Conservation (phyloP, 2,113 vertebrate species). For the Pteropus alecto region DNA sequence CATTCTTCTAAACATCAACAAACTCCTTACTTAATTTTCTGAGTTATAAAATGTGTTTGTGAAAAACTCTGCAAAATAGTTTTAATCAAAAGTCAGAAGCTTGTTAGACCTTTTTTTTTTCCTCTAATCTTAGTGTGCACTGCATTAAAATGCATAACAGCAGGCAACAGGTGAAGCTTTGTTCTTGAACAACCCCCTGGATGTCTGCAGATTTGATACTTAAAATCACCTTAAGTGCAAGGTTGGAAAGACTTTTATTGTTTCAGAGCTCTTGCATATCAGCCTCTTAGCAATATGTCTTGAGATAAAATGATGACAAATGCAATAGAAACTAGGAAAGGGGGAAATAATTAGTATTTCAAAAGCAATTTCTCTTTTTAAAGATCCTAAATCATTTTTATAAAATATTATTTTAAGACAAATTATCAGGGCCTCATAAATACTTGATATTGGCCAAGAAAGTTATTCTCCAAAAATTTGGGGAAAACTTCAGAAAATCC, state of each 20-base stretch:
- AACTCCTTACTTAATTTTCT: neutral
- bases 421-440: neutral
- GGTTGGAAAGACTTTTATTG: neutral
- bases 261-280: neutral
- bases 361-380: slow-evolving; percentile 19
- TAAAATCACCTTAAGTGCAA: neutral
- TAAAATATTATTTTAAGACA: neutral
- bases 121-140: neutral
- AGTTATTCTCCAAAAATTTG: neutral
- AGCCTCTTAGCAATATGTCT: neutral
- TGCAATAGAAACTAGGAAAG: neutral
- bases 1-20: neutral
- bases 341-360: neutral
- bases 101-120: neutral
- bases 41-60: slow-evolving; percentile 32
- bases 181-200: neutral
- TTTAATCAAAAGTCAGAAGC: slow-evolving; percentile 32
- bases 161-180: slow-evolving; percentile 10
- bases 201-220: neutral
- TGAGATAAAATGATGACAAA: neutral
- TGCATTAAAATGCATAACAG: slow-evolving; percentile 33
- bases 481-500: neutral
- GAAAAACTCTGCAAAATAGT: neutral
- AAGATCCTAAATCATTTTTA: neutral
- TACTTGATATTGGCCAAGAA: neutral